phyloP scores from a whole-genome alignment of 1,140 invertebrate species.

The Drosophila grimshawi region DNA sequence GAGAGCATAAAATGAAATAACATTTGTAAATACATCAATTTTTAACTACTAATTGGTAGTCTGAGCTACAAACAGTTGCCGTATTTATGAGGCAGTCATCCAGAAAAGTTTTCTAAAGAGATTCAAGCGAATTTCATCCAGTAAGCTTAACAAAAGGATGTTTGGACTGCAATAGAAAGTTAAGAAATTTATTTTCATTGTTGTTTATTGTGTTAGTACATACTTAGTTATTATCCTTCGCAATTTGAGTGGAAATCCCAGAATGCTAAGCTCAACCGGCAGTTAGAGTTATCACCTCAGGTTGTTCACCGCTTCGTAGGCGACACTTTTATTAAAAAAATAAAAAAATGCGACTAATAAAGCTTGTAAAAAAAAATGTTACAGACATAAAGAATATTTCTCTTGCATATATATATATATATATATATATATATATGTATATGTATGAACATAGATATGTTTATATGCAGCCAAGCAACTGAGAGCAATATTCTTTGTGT shows the following conservation, averaged over 20 bases:
- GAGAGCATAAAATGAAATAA: slow-evolving; percentile 7
- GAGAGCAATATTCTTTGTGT: too few species aligned
- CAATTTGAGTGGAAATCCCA: slow-evolving; percentile 1
- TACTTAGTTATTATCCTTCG: neutral
- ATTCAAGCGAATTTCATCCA: slow-evolving; percentile 1
- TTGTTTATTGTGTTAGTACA: neutral
- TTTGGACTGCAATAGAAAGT: neutral
- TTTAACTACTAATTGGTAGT: slow-evolving; percentile 44
- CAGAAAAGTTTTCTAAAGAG: slow-evolving; percentile 9
- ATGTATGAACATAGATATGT: too few species aligned
- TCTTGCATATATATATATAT: too few species aligned
- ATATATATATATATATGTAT: neutral
- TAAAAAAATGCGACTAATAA: neutral
- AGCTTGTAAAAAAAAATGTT: neutral
- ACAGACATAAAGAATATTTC: slow-evolving; percentile 3
- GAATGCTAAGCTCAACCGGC: neutral
- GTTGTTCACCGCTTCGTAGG: neutral
- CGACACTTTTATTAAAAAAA: neutral
- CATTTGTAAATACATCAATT: slow-evolving; percentile 50
- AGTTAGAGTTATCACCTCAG: neutral
- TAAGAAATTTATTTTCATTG: slow-evolving; percentile 5
- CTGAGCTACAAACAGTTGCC: slow-evolving; percentile 12
- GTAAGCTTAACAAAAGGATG: slow-evolving; percentile 6
- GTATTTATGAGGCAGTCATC: slow-evolving; percentile 13
- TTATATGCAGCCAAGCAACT: too few species aligned